phyloP scores from a whole-genome alignment of 2,113 vertebrate species.

The Tupaia chinensis region DNA sequence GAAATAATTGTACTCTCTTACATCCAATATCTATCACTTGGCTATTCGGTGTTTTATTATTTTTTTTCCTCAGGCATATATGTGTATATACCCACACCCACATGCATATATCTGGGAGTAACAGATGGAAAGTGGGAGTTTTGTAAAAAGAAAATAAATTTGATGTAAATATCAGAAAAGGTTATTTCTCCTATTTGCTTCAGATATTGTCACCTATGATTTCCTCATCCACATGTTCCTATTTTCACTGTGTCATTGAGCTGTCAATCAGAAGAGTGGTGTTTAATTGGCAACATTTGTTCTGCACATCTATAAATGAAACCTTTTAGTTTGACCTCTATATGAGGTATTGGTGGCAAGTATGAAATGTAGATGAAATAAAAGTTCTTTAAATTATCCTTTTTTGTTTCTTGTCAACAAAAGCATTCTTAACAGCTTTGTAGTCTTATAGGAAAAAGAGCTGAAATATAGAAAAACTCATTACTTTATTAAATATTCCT shows the following conservation, averaged over 20 bases:
- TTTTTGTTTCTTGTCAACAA: conserved; percentile 51
- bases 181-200: conserved; percentile 28
- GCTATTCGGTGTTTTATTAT: neutral
- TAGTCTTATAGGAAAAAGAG: conserved; percentile 52
- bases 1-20: neutral
- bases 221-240: conserved; percentile 5
- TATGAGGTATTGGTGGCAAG: conserved; percentile 45
- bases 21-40: neutral
- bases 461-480: conserved; percentile 33
- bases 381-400: conserved; percentile 49
- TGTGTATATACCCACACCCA: neutral
- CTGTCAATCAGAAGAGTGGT: conserved; percentile 8
- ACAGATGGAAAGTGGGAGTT: neutral
- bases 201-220: conserved; percentile 20
- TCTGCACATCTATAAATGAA: conserved; percentile 29
- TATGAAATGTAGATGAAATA: conserved; percentile 60
- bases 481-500: conserved; percentile 61
- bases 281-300: conserved; percentile 47
- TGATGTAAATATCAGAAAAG: conserved; percentile 52
- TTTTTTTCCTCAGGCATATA: neutral
- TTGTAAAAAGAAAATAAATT: conserved; percentile 50
- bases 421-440: conserved; percentile 32
- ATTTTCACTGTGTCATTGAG: conserved; percentile 60
- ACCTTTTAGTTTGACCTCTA: conserved; percentile 42
- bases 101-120: neutral